Evolutionary conservation across 2,888 invertebrate genomes (phyloP), one percentile per base, ranked within the genome.

Genomic region (Chalcis sispes): DNA sequence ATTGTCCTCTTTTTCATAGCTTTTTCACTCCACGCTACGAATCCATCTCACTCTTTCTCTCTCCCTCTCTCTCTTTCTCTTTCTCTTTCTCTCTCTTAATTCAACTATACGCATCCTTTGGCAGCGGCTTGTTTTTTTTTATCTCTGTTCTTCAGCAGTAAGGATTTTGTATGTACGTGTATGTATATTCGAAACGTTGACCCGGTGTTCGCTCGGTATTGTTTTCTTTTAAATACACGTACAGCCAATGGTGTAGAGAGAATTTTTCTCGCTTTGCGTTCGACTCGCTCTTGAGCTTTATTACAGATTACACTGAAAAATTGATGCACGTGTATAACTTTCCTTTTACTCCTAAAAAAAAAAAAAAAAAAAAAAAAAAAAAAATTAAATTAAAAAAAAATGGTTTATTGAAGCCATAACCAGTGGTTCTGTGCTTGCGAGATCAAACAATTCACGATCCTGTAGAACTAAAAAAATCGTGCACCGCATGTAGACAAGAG

Each of bases 271-370:
- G 10, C 25, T 72, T 81, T 82, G 83, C 84, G 84, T 84, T 84
- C 82, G 84, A 85, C 81, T 72, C 48, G 29, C 18, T 10, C 25
- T 23, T 7, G 56, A 67, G 83, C 83, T 86, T 86, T 86, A 86
- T 86, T 86, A 85, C 86, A 84, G 86, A 86, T 85, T 86, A 85
- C 83, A 79, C n/a, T 81, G 84, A 86, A 85, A 86, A 85, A 86
- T 86, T 84, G 82, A 71, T 84, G 84, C 84, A 36, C 29, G 27
- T 27, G n/a, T n/a, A n/a, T n/a, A n/a, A n/a, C n/a, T n/a, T n/a
- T n/a, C 25, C 4, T 1, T 8, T 5, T 15, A 18, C 13, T 27
- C 15, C 23, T 54, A n/a, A n/a, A n/a, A n/a, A n/a, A n/a, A n/a
- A n/a, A n/a, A n/a, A n/a, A n/a, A n/a, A n/a, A n/a, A n/a, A 7